Conservation (phyloP, 1,140 invertebrate species). For the Zelostemma sp. region DNA sequence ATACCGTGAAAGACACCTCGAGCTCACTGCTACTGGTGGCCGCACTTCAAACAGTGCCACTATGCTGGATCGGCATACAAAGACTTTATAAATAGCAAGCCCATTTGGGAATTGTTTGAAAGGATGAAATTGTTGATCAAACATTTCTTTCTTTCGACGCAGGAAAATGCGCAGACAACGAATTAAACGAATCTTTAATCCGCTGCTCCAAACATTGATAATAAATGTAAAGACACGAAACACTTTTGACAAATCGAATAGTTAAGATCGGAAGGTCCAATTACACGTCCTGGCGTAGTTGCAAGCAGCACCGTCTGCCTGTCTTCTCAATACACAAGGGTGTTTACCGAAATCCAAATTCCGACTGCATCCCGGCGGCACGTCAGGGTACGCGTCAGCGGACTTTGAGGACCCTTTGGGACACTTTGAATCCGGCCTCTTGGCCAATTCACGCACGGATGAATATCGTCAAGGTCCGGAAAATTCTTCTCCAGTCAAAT, state of each 20-base stretch:
- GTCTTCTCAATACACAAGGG: constrained; percentile 51
- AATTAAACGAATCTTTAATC: too few species aligned
- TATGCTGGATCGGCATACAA: constrained; percentile 42
- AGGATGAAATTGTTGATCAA: constrained; percentile 25
- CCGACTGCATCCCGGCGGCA: constrained; percentile 31
- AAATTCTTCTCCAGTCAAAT: constrained; percentile 29
- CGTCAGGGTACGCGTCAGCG: constrained; percentile 22
- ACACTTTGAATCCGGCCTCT: constrained; percentile 41
- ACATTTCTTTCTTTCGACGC: background rate
- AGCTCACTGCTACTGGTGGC: constrained; percentile 60
- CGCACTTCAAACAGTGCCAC: constrained; percentile 58
- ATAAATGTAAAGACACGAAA: too few species aligned
- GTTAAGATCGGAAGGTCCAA: too few species aligned
- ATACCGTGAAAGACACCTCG: constrained; percentile 65
- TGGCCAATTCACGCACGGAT: constrained; percentile 45
- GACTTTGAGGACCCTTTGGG: constrained; percentile 37
- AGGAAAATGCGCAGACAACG: too few species aligned
- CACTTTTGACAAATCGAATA: too few species aligned
- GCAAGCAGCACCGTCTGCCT: too few species aligned
- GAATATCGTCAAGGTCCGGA: constrained; percentile 13
- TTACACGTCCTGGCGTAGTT: too few species aligned
- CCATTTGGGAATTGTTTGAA: constrained; percentile 53
- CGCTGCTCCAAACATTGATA: too few species aligned
- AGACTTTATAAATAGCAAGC: constrained; percentile 55
- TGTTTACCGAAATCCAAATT: constrained; percentile 46